Evolutionary conservation across 2,113 vertebrate species (phyloP).

Genomic region (Gopherus flavomarginatus): DNA sequence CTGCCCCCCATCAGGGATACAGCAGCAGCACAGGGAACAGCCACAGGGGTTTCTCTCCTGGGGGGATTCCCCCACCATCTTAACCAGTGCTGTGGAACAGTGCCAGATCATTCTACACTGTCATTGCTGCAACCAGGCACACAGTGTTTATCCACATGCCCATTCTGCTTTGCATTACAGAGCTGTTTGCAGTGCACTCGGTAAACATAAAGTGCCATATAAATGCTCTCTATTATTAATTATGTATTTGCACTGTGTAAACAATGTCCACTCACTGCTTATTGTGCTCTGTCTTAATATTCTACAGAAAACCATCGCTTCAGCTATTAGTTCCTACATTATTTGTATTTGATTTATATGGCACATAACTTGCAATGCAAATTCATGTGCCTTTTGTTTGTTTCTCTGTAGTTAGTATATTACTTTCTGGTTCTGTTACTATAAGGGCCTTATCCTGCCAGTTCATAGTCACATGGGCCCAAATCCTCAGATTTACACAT

Average conservation of each 20-base stretch:
- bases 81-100: neutral
- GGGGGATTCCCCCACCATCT: neutral
- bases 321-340: neutral
- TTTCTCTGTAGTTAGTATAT: neutral
- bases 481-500: neutral
- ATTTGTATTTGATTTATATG: neutral
- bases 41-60: neutral
- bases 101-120: neutral
- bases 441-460: neutral
- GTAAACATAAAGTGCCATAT: rapidly evolving
- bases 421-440: neutral
- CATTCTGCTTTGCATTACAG: rapidly evolving
- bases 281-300: rapidly evolving
- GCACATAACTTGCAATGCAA: rapidly evolving
- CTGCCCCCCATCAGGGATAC: neutral
- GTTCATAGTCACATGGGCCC: neutral
- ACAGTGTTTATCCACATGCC: neutral
- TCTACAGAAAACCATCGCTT: neutral
- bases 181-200: neutral
- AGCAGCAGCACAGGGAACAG: neutral
- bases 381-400: neutral
- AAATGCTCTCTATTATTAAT: neutral
- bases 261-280: neutral
- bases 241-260: rapidly evolving
- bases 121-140: neutral